A percentile compares a stretch with the other conserved stretches of the same genome.
Evolutionary conservation across 2,113 vertebrate genomes (phyloP).

Genomic region (Ptilorrhoa leucosticta): DNA sequence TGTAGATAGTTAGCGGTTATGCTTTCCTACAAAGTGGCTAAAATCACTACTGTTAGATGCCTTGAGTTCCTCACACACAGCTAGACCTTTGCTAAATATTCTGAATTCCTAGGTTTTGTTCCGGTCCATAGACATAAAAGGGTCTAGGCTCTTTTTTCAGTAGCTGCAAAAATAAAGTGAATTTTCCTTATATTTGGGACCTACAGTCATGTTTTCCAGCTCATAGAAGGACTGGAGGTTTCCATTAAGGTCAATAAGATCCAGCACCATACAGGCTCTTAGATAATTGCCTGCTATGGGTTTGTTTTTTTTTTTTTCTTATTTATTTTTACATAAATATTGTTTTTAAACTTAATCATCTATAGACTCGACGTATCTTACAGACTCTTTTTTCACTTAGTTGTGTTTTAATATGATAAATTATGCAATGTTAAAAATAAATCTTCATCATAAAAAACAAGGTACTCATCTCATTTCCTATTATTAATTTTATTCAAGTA

Average conservation of each 20-base stretch:
- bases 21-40: not conserved
- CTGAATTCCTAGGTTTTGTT: not conserved
- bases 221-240: not conserved
- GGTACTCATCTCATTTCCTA: not conserved
- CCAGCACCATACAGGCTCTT: not conserved
- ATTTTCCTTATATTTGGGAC: not conserved
- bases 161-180: not conserved
- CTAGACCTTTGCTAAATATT: not conserved
- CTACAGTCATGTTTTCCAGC: not conserved
- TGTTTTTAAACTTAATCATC: not conserved
- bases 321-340: not conserved
- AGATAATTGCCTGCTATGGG: not conserved
- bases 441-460: not conserved
- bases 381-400: not conserved
- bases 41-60: not conserved
- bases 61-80: not conserved
- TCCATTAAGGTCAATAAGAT: not conserved
- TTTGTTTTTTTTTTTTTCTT: not conserved
- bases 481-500: not conserved
- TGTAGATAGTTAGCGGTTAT: fast-evolving
- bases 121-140: not conserved
- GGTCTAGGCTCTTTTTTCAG: not conserved
- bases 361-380: not conserved
- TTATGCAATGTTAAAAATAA: not conserved
- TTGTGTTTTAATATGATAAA: not conserved